Base-by-base conservation (phyloP, 2,888 invertebrate genomes). In the Hylaea fasciaria region DNA sequence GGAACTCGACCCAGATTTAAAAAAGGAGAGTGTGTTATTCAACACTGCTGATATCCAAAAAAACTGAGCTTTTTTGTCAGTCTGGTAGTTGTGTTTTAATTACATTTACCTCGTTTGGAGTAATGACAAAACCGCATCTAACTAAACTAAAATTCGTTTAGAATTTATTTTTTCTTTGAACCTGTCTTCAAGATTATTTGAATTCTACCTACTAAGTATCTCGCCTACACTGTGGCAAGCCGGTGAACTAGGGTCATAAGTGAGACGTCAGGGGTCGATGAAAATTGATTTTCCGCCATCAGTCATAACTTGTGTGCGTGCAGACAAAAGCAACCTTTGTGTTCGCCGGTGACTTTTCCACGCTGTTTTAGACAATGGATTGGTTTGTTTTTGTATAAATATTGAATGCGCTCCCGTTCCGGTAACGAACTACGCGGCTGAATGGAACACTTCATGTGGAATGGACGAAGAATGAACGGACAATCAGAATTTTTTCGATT, bases 201-300 rank as follows among this genome's bases (percentile, higher is more conserved):
- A 45, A 16, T 29, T 29, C 32, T 29, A 35, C 55, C n/a, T 61
- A n/a, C n/a, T n/a, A n/a, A n/a, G n/a, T n/a, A n/a, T 29, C 17
- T 11, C 9, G 3, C 7, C 10, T 11, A 51, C 39, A 48, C 56
- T 61, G 52, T 56, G 50, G n/a, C n/a, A 14, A 32, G 11, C 14
- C 40, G 35, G 61, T 43, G 47, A 67, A 65, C 59, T 66, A 73
- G 82, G 83, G 81, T 80, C 74, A 82, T 80, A 81, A 90, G 88
- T 88, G 90, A 91, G 85, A 85, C 82, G 88, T 87, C 83, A 82
- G 85, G 87, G 87, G 86, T 83, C 86, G 87, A 87, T 86, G 81
- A 81, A 84, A 88, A 91, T 90, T 89, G 90, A 91, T 91, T 89
- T 89, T 86, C 85, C 85, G 72, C 84, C 85, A 87, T 89, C 86